phyloP scores from a whole-genome alignment of 2,113 vertebrate species.

The Zeus faber region DNA sequence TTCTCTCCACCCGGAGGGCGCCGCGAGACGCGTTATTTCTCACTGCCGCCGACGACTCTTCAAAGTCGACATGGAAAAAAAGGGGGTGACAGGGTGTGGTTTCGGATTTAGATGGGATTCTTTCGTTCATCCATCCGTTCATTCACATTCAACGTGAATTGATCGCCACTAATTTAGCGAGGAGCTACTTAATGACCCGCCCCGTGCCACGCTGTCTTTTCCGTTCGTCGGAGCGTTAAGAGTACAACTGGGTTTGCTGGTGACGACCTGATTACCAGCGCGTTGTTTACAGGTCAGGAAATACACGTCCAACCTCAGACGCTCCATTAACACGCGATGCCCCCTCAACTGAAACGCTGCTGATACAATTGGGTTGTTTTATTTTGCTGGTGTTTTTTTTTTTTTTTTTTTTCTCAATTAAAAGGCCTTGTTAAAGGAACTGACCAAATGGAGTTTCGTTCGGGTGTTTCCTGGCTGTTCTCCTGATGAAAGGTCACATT shows the following conservation, averaged over 20 bases:
- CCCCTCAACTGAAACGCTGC: neutral
- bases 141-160: constrained; percentile 53
- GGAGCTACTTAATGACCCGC: constrained; percentile 61
- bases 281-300: constrained; percentile 6
- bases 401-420: too few species aligned
- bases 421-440: too few species aligned
- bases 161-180: constrained; percentile 39
- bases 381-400: too few species aligned
- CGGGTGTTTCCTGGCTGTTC: too few species aligned
- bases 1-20: too few species aligned
- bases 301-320: neutral
- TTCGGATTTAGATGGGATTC: constrained; percentile 54
- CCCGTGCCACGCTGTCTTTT: constrained; percentile 53
- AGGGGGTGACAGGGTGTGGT: constrained; percentile 11
- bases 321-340: neutral
- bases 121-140: constrained; percentile 51
- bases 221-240: constrained; percentile 40
- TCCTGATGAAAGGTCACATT: too few species aligned
- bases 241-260: constrained; percentile 26
- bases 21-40: too few species aligned
- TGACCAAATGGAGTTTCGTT: too few species aligned
- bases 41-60: too few species aligned
- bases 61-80: neutral
- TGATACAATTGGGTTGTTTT: too few species aligned
- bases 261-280: constrained; percentile 23